Evolutionary conservation across 2,113 vertebrate genomes (phyloP).

Genomic region (human): GRCh38 chr13:89481501-89482000

Average conservation of each 20-base stretch:
- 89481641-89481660: neutral
- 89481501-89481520: neutral
- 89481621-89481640: neutral
- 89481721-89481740: neutral
- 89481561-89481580: conserved; percentile 4
- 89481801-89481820: too few relatives aligned
- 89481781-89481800: neutral
- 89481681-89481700: neutral
- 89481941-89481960: too few relatives aligned
- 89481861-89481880: too few relatives aligned
- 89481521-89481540: neutral
- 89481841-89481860: too few relatives aligned
- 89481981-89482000: too few relatives aligned
- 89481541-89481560: neutral
- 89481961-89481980: too few relatives aligned
- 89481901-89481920: too few relatives aligned
- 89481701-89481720: neutral
- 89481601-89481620: neutral
- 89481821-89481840: neutral
- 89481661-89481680: neutral
- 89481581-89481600: neutral
- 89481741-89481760: neutral
- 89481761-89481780: neutral
- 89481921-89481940: too few relatives aligned
- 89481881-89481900: too few relatives aligned